Evolutionary conservation across 2,888 invertebrate genomes (phyloP), one percentile per base, ranked within the genome.

Genomic region (Minunthozetes semirufus): DNA sequence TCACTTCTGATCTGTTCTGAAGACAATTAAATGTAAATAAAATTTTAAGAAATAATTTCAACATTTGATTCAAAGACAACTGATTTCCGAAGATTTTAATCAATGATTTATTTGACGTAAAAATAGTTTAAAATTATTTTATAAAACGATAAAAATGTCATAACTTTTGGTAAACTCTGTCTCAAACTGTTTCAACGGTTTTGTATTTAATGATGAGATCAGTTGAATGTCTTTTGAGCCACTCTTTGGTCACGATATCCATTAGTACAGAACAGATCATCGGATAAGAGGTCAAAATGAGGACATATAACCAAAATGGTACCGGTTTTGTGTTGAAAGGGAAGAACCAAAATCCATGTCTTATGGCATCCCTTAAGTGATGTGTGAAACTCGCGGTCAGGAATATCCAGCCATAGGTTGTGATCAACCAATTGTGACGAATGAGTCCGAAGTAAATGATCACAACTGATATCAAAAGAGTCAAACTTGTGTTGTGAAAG

Each of bases 301-400:
- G 25, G 19, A 68, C 46, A 68, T 68, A 68, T 3, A 38, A 4
- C 68, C 68, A 68, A 9, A 42, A 46, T 9, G 68, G 68, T 13
- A 68, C 68, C 5, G 68, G 68, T 46, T 46, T 68, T 68, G 68
- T 68, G 46, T 68, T 4, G 38, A 74, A 48, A 8, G 74, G 74
- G 17, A 33, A 74, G 46, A 74, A 25, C 46, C 66, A 66, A 17
- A 74, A 70, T 9, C 74, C 74, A 27, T 38, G 74, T 53, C 74
- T 63, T 1, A 70, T n/a, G 17, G 50, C 74, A 22, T 74, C 74
- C 1, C 68, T 38, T n/a, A 74, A 46, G 46, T 74, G 74, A 46
- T 74, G 74, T 11, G 74, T 74, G 4, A 74, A 25, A 15, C 8
- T 70, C 50, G 74, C 68, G 22, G 66, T 68, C 68, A 74, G 66